Conservation (phyloP, 2,797 vertebrate genomes). For the Macroramphosus scolopax region DNA sequence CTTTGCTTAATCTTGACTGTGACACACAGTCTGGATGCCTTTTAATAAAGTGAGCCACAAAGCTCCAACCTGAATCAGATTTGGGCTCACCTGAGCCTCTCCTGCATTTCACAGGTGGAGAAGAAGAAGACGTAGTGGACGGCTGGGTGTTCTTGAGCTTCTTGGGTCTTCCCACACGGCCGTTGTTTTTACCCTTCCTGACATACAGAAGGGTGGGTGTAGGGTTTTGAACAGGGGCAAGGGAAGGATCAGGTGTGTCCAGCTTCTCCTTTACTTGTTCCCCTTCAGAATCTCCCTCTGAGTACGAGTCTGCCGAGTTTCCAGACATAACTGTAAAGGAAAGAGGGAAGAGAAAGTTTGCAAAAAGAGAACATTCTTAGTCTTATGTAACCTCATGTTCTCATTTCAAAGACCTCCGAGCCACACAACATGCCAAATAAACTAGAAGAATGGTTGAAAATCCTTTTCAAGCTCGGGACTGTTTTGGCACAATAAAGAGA, state of each 20-base stretch:
- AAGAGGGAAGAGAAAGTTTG: too few species aligned
- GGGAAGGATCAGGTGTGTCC: conserved; percentile 17
- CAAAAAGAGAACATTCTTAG: too few species aligned
- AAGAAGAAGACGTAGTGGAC: conserved; percentile 4
- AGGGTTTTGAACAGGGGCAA: conserved; percentile 25
- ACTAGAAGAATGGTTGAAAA: too few species aligned
- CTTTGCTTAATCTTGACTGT: too few species aligned
- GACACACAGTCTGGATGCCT: too few species aligned
- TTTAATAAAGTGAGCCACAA: too few species aligned
- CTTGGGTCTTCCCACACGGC: conserved; percentile 71
- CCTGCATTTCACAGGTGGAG: conserved; percentile 56
- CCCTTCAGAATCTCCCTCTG: conserved; percentile 77
- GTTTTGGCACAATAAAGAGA: not conserved
- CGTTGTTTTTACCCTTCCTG: conserved; percentile 73
- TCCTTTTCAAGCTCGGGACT: conserved; percentile 3
- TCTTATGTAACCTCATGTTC: too few species aligned
- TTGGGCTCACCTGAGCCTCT: conserved; percentile 72
- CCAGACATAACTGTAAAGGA: conserved; percentile 79
- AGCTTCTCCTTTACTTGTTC: conserved; percentile 73
- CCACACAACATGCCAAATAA: too few species aligned
- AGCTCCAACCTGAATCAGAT: too few species aligned
- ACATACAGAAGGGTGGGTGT: conserved; percentile 68
- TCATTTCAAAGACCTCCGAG: too few species aligned
- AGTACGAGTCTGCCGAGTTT: conserved; percentile 81
- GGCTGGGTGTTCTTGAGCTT: conserved; percentile 66